phyloP scores from a whole-genome alignment of 2,888 invertebrate genomes.

The Apocheima hispidaria region DNA sequence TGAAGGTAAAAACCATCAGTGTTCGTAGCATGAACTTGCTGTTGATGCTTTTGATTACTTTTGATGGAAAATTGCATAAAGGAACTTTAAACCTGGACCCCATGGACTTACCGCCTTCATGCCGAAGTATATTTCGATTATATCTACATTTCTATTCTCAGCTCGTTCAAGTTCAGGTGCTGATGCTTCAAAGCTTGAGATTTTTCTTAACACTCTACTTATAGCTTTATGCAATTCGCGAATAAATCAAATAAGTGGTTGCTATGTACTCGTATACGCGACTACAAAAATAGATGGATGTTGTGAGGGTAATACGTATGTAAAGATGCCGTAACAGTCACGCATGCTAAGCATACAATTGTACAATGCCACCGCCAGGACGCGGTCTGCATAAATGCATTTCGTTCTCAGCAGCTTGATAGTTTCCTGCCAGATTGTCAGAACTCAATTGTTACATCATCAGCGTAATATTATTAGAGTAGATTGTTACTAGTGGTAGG shows the following conservation, averaged over 20 bases:
- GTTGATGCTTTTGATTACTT: no score
- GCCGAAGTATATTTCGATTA: no score
- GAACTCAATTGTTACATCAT: neutral
- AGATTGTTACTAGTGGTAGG: no score
- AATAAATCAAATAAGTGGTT: neutral
- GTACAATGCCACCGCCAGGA: constrained; percentile 50
- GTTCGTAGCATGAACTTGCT: no score
- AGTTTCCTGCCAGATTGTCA: constrained; percentile 7
- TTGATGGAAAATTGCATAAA: no score
- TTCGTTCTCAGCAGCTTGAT: constrained; percentile 13
- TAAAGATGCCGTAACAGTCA: constrained; percentile 52
- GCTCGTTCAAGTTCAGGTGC: no score
- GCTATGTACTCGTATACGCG: neutral
- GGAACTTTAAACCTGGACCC: no score
- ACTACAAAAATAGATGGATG: neutral
- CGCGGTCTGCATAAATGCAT: constrained; percentile 50
- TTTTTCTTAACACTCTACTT: neutral
- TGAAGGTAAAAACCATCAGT: no score
- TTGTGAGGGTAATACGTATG: constrained; percentile 3
- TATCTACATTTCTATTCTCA: no score
- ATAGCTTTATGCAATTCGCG: neutral
- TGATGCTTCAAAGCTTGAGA: no score
- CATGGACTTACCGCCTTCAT: no score
- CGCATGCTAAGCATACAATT: constrained; percentile 49
- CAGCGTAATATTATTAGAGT: no score